Conservation (phyloP, 1,140 invertebrate genomes). For the Nomia melanderi region DNA sequence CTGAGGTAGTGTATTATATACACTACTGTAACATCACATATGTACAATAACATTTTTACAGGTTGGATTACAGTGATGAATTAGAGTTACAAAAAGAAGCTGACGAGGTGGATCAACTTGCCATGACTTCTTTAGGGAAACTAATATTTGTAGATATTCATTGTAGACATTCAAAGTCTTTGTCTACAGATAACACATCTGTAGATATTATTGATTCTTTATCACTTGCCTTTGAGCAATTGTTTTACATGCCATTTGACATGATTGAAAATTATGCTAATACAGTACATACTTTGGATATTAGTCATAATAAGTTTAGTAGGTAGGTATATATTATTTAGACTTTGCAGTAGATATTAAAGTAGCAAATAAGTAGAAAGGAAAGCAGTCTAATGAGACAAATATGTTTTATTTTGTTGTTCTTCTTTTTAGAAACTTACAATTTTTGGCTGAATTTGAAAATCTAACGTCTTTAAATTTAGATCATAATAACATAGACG, state of each 20-base stretch:
- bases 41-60: conserved; percentile 36
- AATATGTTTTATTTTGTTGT: conserved; percentile 22
- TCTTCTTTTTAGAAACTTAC: conserved; percentile 84
- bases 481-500: conserved; percentile 87
- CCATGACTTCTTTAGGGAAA: conserved; percentile 79
- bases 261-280: conserved; percentile 73
- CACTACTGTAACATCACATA: background rate
- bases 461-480: conserved; percentile 87
- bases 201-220: conserved; percentile 65
- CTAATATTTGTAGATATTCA: conserved; percentile 77
- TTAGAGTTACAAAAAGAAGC: conserved; percentile 64
- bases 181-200: conserved; percentile 51
- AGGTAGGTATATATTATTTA: conserved; percentile 79
- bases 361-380: background rate
- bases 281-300: conserved; percentile 83
- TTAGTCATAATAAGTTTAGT: conserved; percentile 86
- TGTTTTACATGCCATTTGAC: conserved; percentile 75
- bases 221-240: conserved; percentile 75
- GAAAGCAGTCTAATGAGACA: background rate
- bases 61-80: conserved; percentile 69
- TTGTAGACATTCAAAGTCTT: conserved; percentile 66
- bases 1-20: background rate
- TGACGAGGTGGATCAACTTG: conserved; percentile 67
- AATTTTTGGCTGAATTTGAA: conserved; percentile 86
- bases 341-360: background rate